A percentile compares a stretch with the other conserved stretches of the same genome.
Conservation (phyloP, 2,888 invertebrate species). For the Eupithecia exiguata region DNA sequence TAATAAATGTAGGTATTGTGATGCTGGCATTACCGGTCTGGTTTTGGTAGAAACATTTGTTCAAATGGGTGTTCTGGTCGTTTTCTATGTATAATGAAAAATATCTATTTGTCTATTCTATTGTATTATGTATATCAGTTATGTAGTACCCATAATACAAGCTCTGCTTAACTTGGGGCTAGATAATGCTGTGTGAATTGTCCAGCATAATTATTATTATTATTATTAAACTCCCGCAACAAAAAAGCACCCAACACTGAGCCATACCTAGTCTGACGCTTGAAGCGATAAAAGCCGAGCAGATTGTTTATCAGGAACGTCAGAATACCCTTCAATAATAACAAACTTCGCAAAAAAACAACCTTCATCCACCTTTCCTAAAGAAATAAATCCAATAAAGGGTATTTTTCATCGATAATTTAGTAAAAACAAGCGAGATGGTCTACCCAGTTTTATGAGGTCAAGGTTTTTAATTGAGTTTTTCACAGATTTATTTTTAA, state of each 20-base stretch:
- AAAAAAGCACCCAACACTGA: neutral
- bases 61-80: too few species aligned
- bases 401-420: constrained; percentile 9
- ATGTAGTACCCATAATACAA: too few species aligned
- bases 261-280: neutral
- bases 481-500: neutral
- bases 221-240: too few species aligned
- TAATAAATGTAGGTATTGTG: neutral
- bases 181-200: too few species aligned
- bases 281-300: neutral
- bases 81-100: too few species aligned
- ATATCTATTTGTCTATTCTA: too few species aligned
- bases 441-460: neutral
- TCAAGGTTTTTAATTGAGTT: constrained; percentile 7
- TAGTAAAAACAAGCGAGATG: constrained; percentile 6
- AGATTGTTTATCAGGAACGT: neutral
- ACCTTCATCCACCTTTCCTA: neutral
- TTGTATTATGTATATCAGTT: too few species aligned
- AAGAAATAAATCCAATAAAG: constrained; percentile 7
- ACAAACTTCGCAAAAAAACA: constrained; percentile 8
- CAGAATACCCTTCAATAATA: neutral
- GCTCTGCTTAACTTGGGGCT: too few species aligned
- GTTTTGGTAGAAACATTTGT: neutral
- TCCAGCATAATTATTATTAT: too few species aligned
- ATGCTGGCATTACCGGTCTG: neutral